Percentiles rank a stretch among this genome's conserved stretches.
Evolutionary conservation across 2,113 vertebrate genomes (phyloP).

Genomic region (Myanophis thanlyinensis): DNA sequence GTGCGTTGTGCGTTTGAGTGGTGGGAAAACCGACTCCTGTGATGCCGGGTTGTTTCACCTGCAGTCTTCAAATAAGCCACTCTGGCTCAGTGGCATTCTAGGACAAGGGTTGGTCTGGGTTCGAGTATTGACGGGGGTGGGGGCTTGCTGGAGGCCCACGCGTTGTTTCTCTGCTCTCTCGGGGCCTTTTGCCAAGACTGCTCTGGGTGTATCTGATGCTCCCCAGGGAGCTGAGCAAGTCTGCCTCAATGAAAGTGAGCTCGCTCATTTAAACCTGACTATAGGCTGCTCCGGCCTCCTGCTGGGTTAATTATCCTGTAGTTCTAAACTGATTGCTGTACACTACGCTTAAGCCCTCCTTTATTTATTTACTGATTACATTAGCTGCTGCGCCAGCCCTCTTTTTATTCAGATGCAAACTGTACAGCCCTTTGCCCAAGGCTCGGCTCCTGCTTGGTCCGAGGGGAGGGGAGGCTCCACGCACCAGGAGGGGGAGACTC

Average conservation of each 20-base stretch:
- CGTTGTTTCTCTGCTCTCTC: neutral
- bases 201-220: constrained; percentile 12
- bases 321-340: constrained; percentile 78
- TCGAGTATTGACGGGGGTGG: neutral
- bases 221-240: constrained; percentile 56
- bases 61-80: neutral
- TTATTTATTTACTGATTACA: constrained; percentile 84
- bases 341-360: constrained; percentile 77
- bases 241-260: constrained; percentile 72
- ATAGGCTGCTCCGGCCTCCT: constrained; percentile 65
- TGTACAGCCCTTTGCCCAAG: neutral
- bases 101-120: neutral
- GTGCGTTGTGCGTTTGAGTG: no score
- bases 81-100: no score
- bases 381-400: constrained; percentile 64
- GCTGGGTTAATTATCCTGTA: constrained; percentile 76
- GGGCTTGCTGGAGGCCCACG: neutral
- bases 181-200: neutral
- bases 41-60: neutral
- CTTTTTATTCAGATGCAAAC: constrained; percentile 41
- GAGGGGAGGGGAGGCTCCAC: neutral
- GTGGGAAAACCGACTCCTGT: no score
- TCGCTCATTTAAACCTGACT: constrained; percentile 76
- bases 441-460: neutral
- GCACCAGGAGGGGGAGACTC: neutral